phyloP scores from a whole-genome alignment of 2,888 invertebrate species.

The Nipponacmea schrenckii region DNA sequence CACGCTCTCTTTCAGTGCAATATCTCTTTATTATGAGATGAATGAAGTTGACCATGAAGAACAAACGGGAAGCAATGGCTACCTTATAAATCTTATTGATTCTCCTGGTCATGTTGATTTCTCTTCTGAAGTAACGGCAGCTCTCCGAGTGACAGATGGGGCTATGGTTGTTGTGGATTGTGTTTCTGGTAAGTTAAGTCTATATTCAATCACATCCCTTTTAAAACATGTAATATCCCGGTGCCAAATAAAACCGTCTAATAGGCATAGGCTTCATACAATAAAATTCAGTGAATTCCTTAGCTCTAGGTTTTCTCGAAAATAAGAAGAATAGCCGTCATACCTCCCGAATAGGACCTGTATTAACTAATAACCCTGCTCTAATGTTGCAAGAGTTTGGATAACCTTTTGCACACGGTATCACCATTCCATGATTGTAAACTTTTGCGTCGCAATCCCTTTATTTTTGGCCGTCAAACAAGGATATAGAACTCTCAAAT shows the following conservation, averaged over 20 bases:
- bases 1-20: conserved; percentile 78
- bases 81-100: conserved; percentile 99
- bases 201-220: background rate
- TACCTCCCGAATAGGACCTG: too few relatives aligned
- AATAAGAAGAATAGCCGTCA: too few relatives aligned
- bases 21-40: conserved; percentile 98
- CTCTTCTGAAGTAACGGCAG: conserved; percentile 99
- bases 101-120: conserved; percentile 99
- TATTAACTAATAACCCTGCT: too few relatives aligned
- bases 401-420: too few relatives aligned
- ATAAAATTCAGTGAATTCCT: too few relatives aligned
- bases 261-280: too few relatives aligned
- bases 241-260: too few relatives aligned
- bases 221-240: background rate
- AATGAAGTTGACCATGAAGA: conserved; percentile 76
- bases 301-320: too few relatives aligned
- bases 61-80: conserved; percentile 79
- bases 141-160: conserved; percentile 99
- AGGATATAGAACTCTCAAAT: too few relatives aligned
- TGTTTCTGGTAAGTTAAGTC: conserved; percentile 84
- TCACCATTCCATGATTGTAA: background rate
- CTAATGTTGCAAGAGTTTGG: too few relatives aligned
- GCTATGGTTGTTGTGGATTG: conserved; percentile 99
- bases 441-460: background rate
- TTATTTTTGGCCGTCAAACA: background rate